phyloP scores from a whole-genome alignment of 1,140 invertebrate genomes.

The Drosophila bipectinata region DNA sequence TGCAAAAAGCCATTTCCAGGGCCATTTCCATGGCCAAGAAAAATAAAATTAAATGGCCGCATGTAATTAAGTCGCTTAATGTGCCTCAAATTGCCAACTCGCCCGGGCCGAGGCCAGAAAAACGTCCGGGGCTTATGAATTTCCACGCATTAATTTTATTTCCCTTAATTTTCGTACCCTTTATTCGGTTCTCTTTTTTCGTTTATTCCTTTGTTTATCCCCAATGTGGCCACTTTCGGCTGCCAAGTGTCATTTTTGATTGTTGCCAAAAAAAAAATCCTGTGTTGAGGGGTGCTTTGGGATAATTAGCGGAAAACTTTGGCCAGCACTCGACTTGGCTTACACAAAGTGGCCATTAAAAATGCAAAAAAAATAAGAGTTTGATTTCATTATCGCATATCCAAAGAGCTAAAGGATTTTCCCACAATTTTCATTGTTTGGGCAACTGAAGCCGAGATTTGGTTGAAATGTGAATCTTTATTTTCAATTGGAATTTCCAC shows the following conservation, averaged over 20 bases:
- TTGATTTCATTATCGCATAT: constrained; percentile 10
- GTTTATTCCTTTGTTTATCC: constrained; percentile 33
- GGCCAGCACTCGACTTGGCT: constrained; percentile 18
- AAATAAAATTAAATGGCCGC: constrained; percentile 64
- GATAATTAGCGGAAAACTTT: constrained; percentile 48
- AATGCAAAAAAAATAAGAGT: constrained; percentile 5
- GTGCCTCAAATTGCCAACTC: constrained; percentile 48
- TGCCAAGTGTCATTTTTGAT: constrained; percentile 49
- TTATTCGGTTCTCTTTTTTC: constrained; percentile 16
- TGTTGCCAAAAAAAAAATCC: constrained; percentile 25
- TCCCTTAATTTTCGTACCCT: constrained; percentile 50
- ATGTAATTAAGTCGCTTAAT: constrained; percentile 66
- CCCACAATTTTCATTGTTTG: not conserved
- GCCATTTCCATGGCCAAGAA: constrained; percentile 31
- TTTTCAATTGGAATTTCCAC: constrained; percentile 32
- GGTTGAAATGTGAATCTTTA: constrained; percentile 24
- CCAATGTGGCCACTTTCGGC: constrained; percentile 26
- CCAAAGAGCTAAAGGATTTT: constrained; percentile 9
- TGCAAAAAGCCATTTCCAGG: constrained; percentile 47
- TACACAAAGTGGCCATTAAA: constrained; percentile 30
- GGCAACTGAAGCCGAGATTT: not conserved
- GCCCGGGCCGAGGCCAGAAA: constrained; percentile 16
- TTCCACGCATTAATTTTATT: constrained; percentile 62
- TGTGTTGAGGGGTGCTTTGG: constrained; percentile 8
- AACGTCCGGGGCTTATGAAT: constrained; percentile 59